Conservation (phyloP, 2,888 invertebrate species). For the Patella depressa region DNA sequence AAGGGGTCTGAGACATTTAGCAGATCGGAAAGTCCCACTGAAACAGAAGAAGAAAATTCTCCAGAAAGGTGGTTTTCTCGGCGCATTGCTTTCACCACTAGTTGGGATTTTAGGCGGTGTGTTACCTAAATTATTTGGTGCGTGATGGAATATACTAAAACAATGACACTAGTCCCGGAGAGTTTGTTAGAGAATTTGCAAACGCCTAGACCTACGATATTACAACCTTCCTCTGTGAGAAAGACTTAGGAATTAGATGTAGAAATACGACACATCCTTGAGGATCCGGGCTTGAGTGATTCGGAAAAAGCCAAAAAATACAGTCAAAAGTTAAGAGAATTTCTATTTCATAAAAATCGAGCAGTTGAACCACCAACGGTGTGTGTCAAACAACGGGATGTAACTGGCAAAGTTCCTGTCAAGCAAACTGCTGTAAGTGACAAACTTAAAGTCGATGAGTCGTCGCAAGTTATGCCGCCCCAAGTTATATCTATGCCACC, state of each 20-base stretch:
- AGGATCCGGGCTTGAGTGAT: neutral
- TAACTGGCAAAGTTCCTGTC: too few relatives aligned
- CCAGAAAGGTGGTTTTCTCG: slow-evolving; percentile 16
- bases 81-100: neutral
- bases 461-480: too few relatives aligned
- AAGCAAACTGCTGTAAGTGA: too few relatives aligned
- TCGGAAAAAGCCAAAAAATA: neutral
- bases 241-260: neutral
- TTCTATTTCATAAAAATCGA: neutral
- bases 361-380: neutral
- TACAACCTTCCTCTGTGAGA: neutral
- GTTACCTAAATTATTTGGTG: neutral
- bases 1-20: neutral
- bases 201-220: neutral
- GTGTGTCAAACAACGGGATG: too few relatives aligned
- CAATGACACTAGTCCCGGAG: neutral
- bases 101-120: neutral
- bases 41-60: slow-evolving; percentile 8
- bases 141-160: neutral
- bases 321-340: neutral
- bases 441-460: too few relatives aligned
- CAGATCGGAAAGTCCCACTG: neutral
- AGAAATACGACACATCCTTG: neutral
- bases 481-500: neutral
- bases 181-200: neutral